phyloP scores from a whole-genome alignment of 2,113 vertebrate genomes.

The Ascaphus truei region DNA sequence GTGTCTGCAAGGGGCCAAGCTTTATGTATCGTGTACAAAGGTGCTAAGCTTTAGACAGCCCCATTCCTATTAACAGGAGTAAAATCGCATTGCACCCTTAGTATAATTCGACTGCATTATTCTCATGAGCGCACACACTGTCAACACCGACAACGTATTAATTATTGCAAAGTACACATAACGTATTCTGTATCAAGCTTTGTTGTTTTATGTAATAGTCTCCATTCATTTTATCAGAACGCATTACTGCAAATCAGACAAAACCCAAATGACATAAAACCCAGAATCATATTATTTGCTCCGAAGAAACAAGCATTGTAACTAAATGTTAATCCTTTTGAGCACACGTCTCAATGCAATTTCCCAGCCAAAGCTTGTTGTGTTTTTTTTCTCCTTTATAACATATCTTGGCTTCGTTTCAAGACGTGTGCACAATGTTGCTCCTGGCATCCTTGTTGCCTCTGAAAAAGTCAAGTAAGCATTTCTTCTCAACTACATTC shows the following conservation, averaged over 20 bases:
- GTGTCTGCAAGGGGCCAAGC: too few relatives aligned
- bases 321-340: neutral
- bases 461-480: slow-evolving; percentile 26
- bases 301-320: neutral
- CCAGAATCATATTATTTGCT: neutral
- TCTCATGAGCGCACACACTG: too few relatives aligned
- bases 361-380: neutral
- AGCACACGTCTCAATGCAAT: neutral
- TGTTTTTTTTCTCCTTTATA: neutral
- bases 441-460: slow-evolving; percentile 9
- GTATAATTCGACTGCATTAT: too few relatives aligned
- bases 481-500: slow-evolving; percentile 13
- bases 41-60: too few relatives aligned
- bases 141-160: too few relatives aligned
- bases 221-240: too few relatives aligned
- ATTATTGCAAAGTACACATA: neutral
- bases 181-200: neutral
- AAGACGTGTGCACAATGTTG: neutral
- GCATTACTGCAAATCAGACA: too few relatives aligned
- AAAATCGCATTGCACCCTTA: too few relatives aligned
- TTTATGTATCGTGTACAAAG: too few relatives aligned
- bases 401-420: neutral
- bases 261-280: neutral
- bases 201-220: too few relatives aligned
- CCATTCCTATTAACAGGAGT: too few relatives aligned